Percentiles rank a stretch among this genome's conserved stretches.
Conservation (phyloP, 2,113 vertebrate species). For the Protobothrops mucrosquamatus region DNA sequence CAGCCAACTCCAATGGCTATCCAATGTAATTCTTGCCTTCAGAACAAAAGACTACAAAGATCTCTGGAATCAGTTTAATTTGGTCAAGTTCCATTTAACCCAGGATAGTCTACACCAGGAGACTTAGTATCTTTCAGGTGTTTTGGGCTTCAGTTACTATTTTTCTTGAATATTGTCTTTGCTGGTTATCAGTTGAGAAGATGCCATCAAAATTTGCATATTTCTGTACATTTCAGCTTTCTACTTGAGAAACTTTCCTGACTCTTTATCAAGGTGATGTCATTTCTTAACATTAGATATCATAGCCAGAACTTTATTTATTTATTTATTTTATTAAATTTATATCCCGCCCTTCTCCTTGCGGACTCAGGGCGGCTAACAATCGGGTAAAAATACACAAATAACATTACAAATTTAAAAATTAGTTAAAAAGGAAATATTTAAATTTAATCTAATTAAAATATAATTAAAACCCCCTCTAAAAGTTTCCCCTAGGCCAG, state of each 20-base stretch:
- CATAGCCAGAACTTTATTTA: not conserved
- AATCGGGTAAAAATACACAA: too few relatives aligned
- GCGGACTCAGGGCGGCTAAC: too few relatives aligned
- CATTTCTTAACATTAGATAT: not conserved
- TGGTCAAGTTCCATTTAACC: not conserved
- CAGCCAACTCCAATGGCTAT: not conserved
- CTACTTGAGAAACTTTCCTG: not conserved
- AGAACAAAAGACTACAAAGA: not conserved
- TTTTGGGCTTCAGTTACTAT: not conserved
- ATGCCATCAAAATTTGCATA: not conserved
- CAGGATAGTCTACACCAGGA: not conserved
- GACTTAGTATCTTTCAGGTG: not conserved
- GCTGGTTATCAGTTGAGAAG: not conserved
- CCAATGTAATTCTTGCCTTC: not conserved
- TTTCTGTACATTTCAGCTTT: not conserved
- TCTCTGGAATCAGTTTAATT: not conserved
- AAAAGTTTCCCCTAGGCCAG: too few relatives aligned
- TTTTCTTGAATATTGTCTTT: not conserved
- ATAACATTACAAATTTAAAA: too few relatives aligned
- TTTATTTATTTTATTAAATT: too few relatives aligned
- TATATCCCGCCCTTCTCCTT: too few relatives aligned
- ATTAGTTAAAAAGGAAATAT: too few relatives aligned
- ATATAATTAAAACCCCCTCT: too few relatives aligned
- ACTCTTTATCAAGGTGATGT: not conserved
- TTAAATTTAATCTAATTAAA: too few relatives aligned